phyloP scores from a whole-genome alignment of 2,113 vertebrate species.

The Stictonetta naevosa region DNA sequence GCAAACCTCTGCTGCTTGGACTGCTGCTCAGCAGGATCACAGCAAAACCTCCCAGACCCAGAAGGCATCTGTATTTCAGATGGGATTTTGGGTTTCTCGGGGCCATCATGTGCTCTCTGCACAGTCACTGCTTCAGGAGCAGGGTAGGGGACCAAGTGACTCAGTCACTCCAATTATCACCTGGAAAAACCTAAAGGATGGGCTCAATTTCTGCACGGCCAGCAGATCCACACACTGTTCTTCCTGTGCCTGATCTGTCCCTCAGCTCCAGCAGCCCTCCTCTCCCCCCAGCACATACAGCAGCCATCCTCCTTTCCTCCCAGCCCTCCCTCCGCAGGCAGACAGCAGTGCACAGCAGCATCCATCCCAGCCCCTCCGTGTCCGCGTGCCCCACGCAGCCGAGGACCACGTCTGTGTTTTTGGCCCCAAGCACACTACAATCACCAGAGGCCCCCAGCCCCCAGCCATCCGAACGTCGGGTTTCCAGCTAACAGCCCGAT shows the following conservation, averaged over 20 bases:
- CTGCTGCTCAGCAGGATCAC: neutral
- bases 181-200: neutral
- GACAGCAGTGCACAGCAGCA: neutral
- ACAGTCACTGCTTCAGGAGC: fast-evolving
- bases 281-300: neutral
- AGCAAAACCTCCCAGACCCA: neutral
- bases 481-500: fast-evolving
- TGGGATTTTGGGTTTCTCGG: neutral
- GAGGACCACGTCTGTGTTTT: fast-evolving
- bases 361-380: neutral
- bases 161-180: neutral
- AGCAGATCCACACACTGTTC: fast-evolving
- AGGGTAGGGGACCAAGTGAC: neutral
- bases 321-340: neutral
- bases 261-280: neutral
- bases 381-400: neutral
- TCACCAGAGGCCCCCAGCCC: neutral
- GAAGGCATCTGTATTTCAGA: fast-evolving
- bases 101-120: fast-evolving
- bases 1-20: neutral
- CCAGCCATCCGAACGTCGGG: neutral
- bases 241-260: neutral
- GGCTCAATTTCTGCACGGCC: neutral
- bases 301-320: neutral
- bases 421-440: fast-evolving